These are phyloP conservation scores for Phortica okadai DNA, from an alignment of 2,888 invertebrate species.

Conservation along the genomic window DNA sequence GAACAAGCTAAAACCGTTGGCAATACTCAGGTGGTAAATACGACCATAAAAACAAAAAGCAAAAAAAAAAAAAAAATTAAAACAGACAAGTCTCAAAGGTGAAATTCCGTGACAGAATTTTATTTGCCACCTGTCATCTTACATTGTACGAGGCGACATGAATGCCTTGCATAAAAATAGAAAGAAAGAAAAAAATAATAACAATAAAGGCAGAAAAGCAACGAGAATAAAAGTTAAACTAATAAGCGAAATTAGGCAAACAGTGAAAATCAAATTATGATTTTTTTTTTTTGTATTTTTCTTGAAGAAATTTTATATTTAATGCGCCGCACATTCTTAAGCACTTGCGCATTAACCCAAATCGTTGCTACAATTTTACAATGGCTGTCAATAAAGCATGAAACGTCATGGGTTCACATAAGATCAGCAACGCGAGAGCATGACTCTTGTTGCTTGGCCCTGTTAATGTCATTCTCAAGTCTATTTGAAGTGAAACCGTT, in stretches of 20 bases:
- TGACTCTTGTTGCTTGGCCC: neutral
- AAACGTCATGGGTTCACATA: neutral
- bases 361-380: slow-evolving; percentile 48
- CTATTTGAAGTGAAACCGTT: neutral
- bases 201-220: neutral
- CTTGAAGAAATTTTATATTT: neutral
- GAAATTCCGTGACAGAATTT: slow-evolving; percentile 67
- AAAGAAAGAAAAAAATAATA: neutral
- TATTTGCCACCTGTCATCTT: slow-evolving; percentile 72
- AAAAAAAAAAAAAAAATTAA: neutral
- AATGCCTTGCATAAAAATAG: slow-evolving; percentile 40
- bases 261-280: neutral
- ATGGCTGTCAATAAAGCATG: slow-evolving; percentile 38
- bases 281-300: neutral
- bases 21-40: slow-evolving; percentile 44
- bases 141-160: too few relatives aligned
- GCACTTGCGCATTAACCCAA: slow-evolving; percentile 59
- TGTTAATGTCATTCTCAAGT: slow-evolving; percentile 11
- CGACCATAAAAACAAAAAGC: slow-evolving; percentile 52
- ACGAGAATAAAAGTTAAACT: slow-evolving; percentile 16
- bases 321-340: neutral
- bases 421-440: slow-evolving; percentile 3
- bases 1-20: neutral
- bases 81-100: slow-evolving; percentile 58
- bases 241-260: neutral